A percentile compares a stretch with the other conserved stretches of the same genome.
Evolutionary conservation across 2,113 vertebrate species (phyloP).

Genomic region (Paedocypris sp.): DNA sequence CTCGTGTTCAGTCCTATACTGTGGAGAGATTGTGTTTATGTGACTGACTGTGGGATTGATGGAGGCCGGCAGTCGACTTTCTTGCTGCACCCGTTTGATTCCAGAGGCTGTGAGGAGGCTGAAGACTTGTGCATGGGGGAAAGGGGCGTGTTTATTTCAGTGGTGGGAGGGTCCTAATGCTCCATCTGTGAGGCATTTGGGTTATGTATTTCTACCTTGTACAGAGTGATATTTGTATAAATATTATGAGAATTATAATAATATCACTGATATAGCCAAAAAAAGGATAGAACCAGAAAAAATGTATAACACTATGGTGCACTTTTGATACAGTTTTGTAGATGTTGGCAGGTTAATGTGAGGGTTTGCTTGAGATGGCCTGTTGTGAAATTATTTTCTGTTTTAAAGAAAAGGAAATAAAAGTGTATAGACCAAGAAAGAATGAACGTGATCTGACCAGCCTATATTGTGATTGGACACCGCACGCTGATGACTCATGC

Average conservation of each 20-base stretch:
- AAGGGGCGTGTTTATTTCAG: slow-evolving; percentile 21
- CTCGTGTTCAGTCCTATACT: slow-evolving; percentile 23
- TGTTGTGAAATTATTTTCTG: slow-evolving; percentile 75
- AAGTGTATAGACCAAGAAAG: slow-evolving; percentile 47
- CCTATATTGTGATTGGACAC: neutral
- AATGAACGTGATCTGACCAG: slow-evolving; percentile 7
- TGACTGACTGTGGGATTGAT: slow-evolving; percentile 20
- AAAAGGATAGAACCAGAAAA: slow-evolving; percentile 56
- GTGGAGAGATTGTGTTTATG: slow-evolving; percentile 27
- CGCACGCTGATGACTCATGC: slow-evolving; percentile 51
- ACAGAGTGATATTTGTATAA: slow-evolving; percentile 83
- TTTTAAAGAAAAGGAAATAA: slow-evolving; percentile 76
- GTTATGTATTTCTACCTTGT: slow-evolving; percentile 76
- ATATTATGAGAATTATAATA: slow-evolving; percentile 63
- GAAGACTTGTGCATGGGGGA: slow-evolving; percentile 39
- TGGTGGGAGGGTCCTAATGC: slow-evolving; percentile 20
- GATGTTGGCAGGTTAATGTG: slow-evolving; percentile 70
- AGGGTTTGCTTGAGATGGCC: slow-evolving; percentile 69
- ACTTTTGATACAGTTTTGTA: slow-evolving; percentile 84
- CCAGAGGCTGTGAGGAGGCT: slow-evolving; percentile 36
- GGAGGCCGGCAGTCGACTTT: slow-evolving; percentile 21
- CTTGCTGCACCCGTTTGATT: slow-evolving; percentile 33
- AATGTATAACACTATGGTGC: slow-evolving; percentile 75
- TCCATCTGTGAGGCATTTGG: slow-evolving; percentile 31
- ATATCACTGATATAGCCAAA: slow-evolving; percentile 49